Conservation (phyloP, 2,113 vertebrate species). For the Jacana jacana region DNA sequence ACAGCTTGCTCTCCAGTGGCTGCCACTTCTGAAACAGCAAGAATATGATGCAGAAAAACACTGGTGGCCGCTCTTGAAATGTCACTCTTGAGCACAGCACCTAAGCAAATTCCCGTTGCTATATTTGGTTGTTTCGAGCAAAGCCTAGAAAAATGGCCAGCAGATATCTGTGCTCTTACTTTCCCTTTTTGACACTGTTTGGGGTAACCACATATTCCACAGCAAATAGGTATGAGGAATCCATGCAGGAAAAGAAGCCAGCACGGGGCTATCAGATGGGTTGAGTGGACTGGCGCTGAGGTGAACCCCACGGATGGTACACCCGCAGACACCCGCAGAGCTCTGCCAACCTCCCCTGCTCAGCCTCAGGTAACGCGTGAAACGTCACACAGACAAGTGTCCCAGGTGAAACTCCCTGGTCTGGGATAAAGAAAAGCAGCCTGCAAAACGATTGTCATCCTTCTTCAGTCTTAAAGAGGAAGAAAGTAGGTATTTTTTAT, state of each 20-base stretch:
- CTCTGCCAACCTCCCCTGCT: neutral
- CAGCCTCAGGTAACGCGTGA: neutral
- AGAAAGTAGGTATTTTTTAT: neutral
- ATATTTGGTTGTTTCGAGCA: neutral
- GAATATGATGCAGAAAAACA: neutral
- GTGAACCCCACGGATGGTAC: neutral
- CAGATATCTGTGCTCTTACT: neutral
- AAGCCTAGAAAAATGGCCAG: neutral
- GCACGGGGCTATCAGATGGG: neutral
- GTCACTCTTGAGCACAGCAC: neutral
- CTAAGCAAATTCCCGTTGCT: neutral
- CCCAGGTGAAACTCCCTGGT: neutral
- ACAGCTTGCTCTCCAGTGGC: neutral
- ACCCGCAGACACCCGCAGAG: neutral
- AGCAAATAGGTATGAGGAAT: neutral
- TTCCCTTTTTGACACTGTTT: neutral
- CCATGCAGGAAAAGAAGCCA: neutral
- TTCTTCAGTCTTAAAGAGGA: neutral
- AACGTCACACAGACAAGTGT: fast-evolving
- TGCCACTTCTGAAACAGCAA: neutral
- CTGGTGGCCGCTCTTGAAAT: neutral
- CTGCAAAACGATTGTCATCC: neutral
- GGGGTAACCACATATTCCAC: neutral
- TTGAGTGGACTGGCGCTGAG: neutral
- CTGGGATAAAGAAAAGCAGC: neutral